A percentile compares a stretch with the other conserved stretches of the same genome.
phyloP scores from a whole-genome alignment of 1,140 invertebrate genomes.

The Battus philenor region DNA sequence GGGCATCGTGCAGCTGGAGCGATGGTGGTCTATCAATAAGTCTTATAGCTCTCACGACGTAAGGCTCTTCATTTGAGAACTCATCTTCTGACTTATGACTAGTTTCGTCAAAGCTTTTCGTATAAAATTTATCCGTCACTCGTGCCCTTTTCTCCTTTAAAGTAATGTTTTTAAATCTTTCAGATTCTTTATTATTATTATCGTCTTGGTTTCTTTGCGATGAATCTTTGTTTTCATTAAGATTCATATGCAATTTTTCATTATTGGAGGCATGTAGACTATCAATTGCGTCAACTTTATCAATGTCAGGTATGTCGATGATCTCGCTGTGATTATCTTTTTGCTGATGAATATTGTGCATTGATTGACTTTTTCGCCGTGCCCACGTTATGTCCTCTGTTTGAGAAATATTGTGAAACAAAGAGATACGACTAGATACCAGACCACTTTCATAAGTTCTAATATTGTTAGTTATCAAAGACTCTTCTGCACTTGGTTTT shows the following conservation, averaged over 20 bases:
- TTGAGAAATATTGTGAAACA: slow-evolving; percentile 58
- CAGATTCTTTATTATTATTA: background rate
- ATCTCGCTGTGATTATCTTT: slow-evolving; percentile 23
- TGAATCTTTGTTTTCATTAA: slow-evolving; percentile 5
- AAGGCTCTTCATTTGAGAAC: slow-evolving; percentile 14
- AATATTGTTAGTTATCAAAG: slow-evolving; percentile 23
- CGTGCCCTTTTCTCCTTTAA: slow-evolving; percentile 29
- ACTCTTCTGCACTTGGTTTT: slow-evolving; percentile 34
- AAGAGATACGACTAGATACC: slow-evolving; percentile 67
- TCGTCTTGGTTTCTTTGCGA: background rate
- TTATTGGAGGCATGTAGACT: too few relatives aligned
- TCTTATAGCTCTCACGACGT: slow-evolving; percentile 17
- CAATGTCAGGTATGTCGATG: background rate
- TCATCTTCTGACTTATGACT: slow-evolving; percentile 16
- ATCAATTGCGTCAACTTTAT: background rate
- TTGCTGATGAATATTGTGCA: slow-evolving; percentile 43
- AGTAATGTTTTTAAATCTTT: slow-evolving; percentile 2
- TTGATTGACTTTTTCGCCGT: slow-evolving; percentile 40
- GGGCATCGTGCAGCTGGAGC: slow-evolving; percentile 15
- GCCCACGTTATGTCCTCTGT: slow-evolving; percentile 44
- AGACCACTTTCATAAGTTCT: slow-evolving; percentile 51
- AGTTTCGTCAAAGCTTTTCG: slow-evolving; percentile 30
- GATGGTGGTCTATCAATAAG: slow-evolving; percentile 10
- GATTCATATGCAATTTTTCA: background rate
- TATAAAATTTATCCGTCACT: slow-evolving; percentile 20